Evolutionary conservation across 1,140 invertebrate species (phyloP), one percentile per base, ranked within the genome.

Genomic region (Drosophila nannoptera): DNA sequence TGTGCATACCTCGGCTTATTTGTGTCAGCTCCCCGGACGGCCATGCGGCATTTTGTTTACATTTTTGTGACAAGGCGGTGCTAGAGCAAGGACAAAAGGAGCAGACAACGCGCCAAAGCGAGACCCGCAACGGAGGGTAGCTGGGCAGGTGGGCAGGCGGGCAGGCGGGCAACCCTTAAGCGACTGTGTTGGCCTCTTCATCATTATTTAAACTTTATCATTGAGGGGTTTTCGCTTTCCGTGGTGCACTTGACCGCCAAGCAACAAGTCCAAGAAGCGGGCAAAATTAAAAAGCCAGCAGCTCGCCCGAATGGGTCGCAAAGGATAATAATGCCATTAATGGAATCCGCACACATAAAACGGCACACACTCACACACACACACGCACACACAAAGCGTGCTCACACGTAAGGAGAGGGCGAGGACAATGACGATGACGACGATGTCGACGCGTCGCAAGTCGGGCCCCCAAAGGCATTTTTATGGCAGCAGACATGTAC

Each of bases 301-400:
- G 45, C 40, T 38, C 60, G 46, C 36, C 49, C 65, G 59, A 60
- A 66, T 59, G 69, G 52, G 50, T 54, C 46, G 66, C 55, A 61
- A 55, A 70, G 75, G 78, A 80, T 78, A 75, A 80, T 78, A 72
- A 77, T 77, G 61, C 64, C 67, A 78, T 78, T 75, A 78, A 78
- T 75, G 62, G 67, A 45, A 55, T 38, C 11, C 54, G 55, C 68
- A 72, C 53, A 63, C 40, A 61, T n/a, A n/a, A n/a, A n/a, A n/a
- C n/a, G n/a, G n/a, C n/a, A n/a, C 36, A 61, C 14, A 61, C 31
- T 29, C 46, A 52, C 38, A 61, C 35, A 35, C 38, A 32, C 35
- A 60, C 31, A 56, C 38, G 49, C 38, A 38, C 5, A 60, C 6
- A n/a, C 43, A 54, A 12, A n/a, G n/a, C n/a, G n/a, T n/a, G n/a